A percentile compares a stretch with the other conserved stretches of the same genome.
Conservation (phyloP, 2,888 invertebrate genomes). For the Drosophila rellima region DNA sequence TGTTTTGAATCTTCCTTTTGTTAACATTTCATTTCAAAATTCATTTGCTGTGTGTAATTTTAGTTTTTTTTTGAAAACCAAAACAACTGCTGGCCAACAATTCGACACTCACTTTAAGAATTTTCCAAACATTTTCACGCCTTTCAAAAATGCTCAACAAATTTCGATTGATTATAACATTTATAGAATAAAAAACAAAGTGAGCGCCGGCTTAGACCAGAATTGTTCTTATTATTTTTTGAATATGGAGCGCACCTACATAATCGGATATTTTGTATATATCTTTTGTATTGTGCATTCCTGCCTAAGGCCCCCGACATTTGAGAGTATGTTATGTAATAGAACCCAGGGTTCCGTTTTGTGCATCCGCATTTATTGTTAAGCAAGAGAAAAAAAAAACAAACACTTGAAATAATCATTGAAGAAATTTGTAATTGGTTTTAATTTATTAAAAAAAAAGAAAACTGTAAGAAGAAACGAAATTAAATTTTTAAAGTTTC, state of each 20-base stretch:
- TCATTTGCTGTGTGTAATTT: conserved; percentile 36
- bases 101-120: conserved; percentile 18
- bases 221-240: conserved; percentile 8
- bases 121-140: neutral
- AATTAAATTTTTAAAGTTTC: conserved; percentile 51
- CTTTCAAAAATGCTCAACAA: neutral
- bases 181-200: conserved; percentile 3
- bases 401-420: conserved; percentile 28
- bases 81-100: neutral
- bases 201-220: neutral
- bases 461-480: conserved; percentile 13
- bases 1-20: conserved; percentile 8
- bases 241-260: conserved; percentile 1
- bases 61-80: conserved; percentile 1
- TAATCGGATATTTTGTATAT: no score
- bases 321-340: conserved; percentile 42
- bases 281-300: conserved; percentile 29
- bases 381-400: conserved; percentile 36
- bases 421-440: conserved; percentile 15
- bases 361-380: conserved; percentile 72
- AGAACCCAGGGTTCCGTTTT: conserved; percentile 59
- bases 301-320: conserved; percentile 57
- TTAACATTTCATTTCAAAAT: conserved; percentile 34
- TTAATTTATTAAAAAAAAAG: conserved; percentile 42
- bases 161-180: neutral